Conservation (phyloP, 1,140 invertebrate species). For the Ctenoplectra terminalis region DNA sequence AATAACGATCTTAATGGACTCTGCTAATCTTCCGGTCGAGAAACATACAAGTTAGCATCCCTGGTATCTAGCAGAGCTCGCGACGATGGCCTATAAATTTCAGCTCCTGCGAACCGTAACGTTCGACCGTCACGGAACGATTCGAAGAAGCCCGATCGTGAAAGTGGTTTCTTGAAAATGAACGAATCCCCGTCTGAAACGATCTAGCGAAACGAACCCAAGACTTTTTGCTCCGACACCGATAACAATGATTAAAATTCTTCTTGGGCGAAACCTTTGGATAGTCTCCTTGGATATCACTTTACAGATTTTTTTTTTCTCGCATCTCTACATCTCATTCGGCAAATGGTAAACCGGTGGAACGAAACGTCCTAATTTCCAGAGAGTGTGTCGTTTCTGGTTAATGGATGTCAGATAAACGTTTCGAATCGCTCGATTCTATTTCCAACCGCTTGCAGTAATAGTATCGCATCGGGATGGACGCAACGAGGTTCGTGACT, state of each 20-base stretch:
- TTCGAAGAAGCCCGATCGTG: background rate
- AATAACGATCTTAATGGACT: slow-evolving; percentile 45
- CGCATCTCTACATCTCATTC: background rate
- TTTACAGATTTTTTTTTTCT: background rate
- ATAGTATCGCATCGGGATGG: no score
- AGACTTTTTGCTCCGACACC: background rate
- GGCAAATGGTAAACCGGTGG: no score
- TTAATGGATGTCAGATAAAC: no score
- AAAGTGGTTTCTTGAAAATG: slow-evolving; percentile 17
- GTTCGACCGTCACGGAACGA: slow-evolving; percentile 31
- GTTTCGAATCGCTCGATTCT: background rate
- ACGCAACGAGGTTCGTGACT: no score
- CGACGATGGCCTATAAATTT: slow-evolving; percentile 48
- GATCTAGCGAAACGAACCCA: background rate
- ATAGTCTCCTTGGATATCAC: background rate
- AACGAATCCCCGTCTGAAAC: background rate
- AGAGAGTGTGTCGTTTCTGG: no score
- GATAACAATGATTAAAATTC: slow-evolving; percentile 23
- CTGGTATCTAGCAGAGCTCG: slow-evolving; percentile 13
- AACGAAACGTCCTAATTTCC: no score
- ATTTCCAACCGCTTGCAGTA: no score
- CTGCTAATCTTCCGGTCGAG: slow-evolving; percentile 26
- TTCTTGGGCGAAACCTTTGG: background rate
- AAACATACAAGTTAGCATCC: slow-evolving; percentile 13
- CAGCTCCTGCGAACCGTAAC: background rate